Evolutionary conservation across 1,140 invertebrate genomes (phyloP).

Genomic region (Hydropsyche tenuis): DNA sequence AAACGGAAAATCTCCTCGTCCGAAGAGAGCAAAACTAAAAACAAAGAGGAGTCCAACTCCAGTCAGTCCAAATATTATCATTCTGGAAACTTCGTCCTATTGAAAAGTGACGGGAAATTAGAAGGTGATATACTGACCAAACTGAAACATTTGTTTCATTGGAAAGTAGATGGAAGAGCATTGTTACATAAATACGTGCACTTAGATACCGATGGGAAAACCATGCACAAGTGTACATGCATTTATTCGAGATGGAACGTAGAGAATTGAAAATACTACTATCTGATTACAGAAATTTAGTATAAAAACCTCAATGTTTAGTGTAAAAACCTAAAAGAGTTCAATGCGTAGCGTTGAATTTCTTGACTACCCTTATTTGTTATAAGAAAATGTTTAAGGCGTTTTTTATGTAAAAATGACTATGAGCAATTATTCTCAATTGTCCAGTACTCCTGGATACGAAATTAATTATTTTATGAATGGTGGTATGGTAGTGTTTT

Average conservation of each 20-base stretch:
- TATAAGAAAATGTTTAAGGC: no score
- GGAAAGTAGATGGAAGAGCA: slow-evolving; percentile 83
- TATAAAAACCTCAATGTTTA: slow-evolving; percentile 61
- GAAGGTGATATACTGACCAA: slow-evolving; percentile 62
- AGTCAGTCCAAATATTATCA: slow-evolving; percentile 60
- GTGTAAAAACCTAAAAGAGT: no score
- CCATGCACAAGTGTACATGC: slow-evolving; percentile 77
- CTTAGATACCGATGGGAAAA: slow-evolving; percentile 72
- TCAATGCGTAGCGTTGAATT: slow-evolving; percentile 63
- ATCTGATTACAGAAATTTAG: slow-evolving; percentile 63
- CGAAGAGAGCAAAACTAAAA: slow-evolving; percentile 54
- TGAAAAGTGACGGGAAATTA: slow-evolving; percentile 70
- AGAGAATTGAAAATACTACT: slow-evolving; percentile 71
- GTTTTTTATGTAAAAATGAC: no score
- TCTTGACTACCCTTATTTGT: no score
- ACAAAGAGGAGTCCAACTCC: slow-evolving; percentile 61
- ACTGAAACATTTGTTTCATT: slow-evolving; percentile 68
- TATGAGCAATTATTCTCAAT: no score
- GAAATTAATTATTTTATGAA: no score
- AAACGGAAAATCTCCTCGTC: slow-evolving; percentile 42
- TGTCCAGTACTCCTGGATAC: no score
- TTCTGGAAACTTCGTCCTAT: slow-evolving; percentile 73
- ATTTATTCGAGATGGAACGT: slow-evolving; percentile 76
- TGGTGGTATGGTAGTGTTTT: no score
- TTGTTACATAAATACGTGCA: slow-evolving; percentile 79